phyloP scores from a whole-genome alignment of 2,113 vertebrate genomes.

The Centropus unirufus region DNA sequence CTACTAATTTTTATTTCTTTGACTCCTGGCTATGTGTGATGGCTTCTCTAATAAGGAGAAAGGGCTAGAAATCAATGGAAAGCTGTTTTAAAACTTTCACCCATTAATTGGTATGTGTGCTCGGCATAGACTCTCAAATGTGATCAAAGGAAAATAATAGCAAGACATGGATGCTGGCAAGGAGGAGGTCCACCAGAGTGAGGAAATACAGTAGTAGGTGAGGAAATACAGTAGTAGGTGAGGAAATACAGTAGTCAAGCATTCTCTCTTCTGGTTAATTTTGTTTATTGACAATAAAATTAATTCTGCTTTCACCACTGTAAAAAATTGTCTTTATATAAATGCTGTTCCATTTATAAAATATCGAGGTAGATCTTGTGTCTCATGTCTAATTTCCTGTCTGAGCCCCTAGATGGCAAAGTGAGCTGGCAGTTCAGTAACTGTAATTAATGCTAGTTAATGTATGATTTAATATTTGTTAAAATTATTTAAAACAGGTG shows the following conservation, averaged over 20 bases:
- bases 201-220: neutral
- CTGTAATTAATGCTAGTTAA: neutral
- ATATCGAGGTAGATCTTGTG: neutral
- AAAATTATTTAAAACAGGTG: neutral
- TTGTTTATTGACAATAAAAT: neutral
- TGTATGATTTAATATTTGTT: neutral
- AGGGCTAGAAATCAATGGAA: slow-evolving; percentile 58
- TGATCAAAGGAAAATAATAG: slow-evolving; percentile 27
- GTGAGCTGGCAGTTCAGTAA: neutral
- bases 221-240: neutral
- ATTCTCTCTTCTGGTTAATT: neutral
- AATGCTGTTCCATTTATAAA: neutral
- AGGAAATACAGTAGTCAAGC: neutral
- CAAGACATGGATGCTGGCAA: neutral
- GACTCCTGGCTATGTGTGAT: slow-evolving; percentile 6
- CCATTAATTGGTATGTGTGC: neutral
- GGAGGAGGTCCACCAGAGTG: neutral
- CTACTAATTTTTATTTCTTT: neutral
- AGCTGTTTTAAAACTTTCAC: slow-evolving; percentile 33
- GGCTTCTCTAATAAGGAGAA: slow-evolving; percentile 35
- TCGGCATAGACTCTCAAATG: slow-evolving; percentile 18
- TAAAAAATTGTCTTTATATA: neutral
- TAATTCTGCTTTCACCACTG: neutral
- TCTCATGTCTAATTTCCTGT: neutral
- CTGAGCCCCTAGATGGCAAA: neutral